phyloP scores from a whole-genome alignment of 2,113 vertebrate species.

The Lagenorhynchus albirostris region DNA sequence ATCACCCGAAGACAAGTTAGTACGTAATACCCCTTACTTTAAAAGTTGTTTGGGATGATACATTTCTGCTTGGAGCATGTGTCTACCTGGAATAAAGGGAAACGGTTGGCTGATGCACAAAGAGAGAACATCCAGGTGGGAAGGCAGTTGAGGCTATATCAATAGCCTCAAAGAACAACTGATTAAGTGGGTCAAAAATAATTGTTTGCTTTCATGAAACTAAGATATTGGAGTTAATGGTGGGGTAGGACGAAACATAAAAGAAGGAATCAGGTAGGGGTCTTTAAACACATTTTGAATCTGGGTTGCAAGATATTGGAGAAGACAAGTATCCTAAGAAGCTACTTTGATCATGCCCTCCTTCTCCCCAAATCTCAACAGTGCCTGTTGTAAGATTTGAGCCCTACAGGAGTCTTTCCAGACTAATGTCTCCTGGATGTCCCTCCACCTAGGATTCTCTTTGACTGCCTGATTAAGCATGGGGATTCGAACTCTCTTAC shows the following conservation, averaged over 20 bases:
- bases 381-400: not conserved
- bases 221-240: not conserved
- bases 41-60: not conserved
- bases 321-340: not conserved
- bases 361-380: too few species aligned
- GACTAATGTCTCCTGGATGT: not conserved
- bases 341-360: not conserved
- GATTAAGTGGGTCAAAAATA: not conserved
- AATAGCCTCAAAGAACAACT: not conserved
- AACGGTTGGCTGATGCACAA: accelerated
- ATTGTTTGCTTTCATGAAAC: not conserved
- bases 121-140: too few species aligned
- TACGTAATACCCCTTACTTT: not conserved
- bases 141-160: not conserved
- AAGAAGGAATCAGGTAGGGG: not conserved
- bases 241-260: not conserved
- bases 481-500: not conserved
- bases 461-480: not conserved
- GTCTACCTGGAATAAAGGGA: not conserved
- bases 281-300: not conserved
- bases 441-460: not conserved
- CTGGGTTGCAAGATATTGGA: not conserved
- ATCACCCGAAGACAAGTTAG: not conserved
- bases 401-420: accelerated
- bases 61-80: not conserved